Evolutionary conservation across 2,113 vertebrate genomes (phyloP).

Genomic region (Chitala chitala): DNA sequence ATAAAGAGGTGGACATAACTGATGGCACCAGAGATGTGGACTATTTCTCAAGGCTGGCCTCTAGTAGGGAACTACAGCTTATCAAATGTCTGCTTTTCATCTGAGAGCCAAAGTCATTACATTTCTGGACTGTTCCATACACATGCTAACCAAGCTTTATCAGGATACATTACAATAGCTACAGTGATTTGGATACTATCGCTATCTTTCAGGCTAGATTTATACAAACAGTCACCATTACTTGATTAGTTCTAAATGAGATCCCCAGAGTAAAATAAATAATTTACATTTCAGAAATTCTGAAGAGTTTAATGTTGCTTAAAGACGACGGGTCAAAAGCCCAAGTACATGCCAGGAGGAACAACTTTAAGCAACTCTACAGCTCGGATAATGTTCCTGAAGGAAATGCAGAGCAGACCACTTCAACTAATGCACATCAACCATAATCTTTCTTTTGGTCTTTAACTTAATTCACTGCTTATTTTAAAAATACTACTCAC

Average conservation of each 20-base stretch:
- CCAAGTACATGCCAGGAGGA: not conserved
- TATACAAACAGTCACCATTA: not conserved
- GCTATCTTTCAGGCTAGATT: slow-evolving; percentile 3
- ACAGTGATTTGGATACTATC: too few relatives aligned
- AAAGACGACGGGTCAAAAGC: not conserved
- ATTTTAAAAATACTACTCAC: too few relatives aligned
- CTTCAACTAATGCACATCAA: slow-evolving; percentile 2
- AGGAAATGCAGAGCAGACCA: slow-evolving; percentile 38
- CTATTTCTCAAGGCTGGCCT: not conserved
- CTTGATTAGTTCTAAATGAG: not conserved
- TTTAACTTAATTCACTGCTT: too few relatives aligned
- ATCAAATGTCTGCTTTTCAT: slow-evolving; percentile 37
- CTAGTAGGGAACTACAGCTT: slow-evolving; percentile 26
- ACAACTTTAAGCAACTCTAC: not conserved
- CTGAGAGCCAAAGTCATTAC: not conserved
- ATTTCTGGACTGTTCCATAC: too few relatives aligned
- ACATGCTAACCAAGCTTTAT: too few relatives aligned
- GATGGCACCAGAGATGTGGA: slow-evolving; percentile 35
- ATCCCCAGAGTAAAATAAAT: not conserved
- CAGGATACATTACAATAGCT: too few relatives aligned
- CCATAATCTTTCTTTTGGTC: too few relatives aligned
- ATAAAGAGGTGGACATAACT: slow-evolving; percentile 31
- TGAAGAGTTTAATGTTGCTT: too few relatives aligned
- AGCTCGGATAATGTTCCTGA: slow-evolving; percentile 16
- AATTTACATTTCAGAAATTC: slow-evolving; percentile 8